phyloP scores from a whole-genome alignment of 2,888 invertebrate genomes.

The Dynastes tityus region DNA sequence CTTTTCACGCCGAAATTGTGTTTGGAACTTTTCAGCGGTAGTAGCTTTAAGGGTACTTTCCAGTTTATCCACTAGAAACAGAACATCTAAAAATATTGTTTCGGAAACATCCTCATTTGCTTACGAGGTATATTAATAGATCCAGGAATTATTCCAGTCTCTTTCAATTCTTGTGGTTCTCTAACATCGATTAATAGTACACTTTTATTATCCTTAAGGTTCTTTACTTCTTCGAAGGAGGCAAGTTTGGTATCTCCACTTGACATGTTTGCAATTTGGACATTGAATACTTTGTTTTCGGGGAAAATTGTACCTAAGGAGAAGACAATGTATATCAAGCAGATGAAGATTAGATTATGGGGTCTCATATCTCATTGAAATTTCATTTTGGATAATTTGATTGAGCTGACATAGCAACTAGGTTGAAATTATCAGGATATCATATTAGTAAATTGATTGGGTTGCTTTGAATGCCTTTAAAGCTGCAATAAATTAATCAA shows the following conservation, averaged over 20 bases:
- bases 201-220: constrained; percentile 69
- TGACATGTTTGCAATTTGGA: constrained; percentile 49
- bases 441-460: not conserved
- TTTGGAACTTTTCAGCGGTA: constrained; percentile 71
- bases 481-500: not conserved
- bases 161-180: constrained; percentile 80
- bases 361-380: constrained; percentile 35
- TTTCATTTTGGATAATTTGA: constrained; percentile 11
- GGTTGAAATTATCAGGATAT: not conserved
- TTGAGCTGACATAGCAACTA: constrained; percentile 49
- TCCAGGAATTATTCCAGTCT: constrained; percentile 81
- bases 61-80: constrained; percentile 52
- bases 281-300: not conserved
- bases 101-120: constrained; percentile 1
- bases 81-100: not conserved
- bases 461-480: not conserved
- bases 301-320: constrained; percentile 31
- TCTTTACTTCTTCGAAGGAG: constrained; percentile 69
- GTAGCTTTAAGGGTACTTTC: constrained; percentile 52
- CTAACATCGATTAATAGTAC: constrained; percentile 83
- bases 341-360: constrained; percentile 3
- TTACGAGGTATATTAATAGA: constrained; percentile 54
- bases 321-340: not conserved
- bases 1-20: constrained; percentile 74
- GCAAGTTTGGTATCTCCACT: constrained; percentile 47